Conservation (phyloP, 2,113 vertebrate genomes). For the Tragelaphus buxtoni region DNA sequence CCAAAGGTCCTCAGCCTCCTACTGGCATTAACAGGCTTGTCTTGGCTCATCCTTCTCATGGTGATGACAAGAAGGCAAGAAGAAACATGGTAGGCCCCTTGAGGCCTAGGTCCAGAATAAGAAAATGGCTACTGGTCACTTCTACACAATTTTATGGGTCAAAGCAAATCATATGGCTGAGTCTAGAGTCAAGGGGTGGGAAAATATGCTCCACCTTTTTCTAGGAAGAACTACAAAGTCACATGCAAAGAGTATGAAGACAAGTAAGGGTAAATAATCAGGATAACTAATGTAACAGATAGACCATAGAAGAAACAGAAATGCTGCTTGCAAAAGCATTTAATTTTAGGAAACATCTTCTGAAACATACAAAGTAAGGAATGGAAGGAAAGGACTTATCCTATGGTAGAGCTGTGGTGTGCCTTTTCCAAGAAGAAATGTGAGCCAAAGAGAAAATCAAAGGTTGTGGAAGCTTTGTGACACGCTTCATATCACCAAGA, state of each 20-base stretch:
- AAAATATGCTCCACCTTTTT: background rate
- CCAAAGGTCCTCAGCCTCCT: background rate
- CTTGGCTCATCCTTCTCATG: background rate
- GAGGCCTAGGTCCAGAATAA: background rate
- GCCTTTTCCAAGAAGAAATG: background rate
- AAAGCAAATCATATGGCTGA: background rate
- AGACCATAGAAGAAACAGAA: background rate
- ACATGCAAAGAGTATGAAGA: background rate
- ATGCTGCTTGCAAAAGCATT: background rate
- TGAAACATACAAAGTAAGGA: background rate
- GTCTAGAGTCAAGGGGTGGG: background rate
- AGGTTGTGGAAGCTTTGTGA: background rate
- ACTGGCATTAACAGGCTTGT: background rate
- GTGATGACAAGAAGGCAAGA: background rate
- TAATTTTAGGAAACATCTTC: background rate
- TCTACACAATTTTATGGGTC: background rate
- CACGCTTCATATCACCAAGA: background rate
- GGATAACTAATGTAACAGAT: background rate
- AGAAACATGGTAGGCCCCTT: background rate
- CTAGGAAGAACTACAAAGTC: background rate
- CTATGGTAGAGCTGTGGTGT: background rate
- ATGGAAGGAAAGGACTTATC: background rate
- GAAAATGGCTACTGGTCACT: background rate
- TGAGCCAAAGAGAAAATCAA: background rate
- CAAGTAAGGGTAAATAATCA: background rate